Evolutionary conservation across 2,797 vertebrate species (phyloP).

Genomic region (Diplodus sargus): DNA sequence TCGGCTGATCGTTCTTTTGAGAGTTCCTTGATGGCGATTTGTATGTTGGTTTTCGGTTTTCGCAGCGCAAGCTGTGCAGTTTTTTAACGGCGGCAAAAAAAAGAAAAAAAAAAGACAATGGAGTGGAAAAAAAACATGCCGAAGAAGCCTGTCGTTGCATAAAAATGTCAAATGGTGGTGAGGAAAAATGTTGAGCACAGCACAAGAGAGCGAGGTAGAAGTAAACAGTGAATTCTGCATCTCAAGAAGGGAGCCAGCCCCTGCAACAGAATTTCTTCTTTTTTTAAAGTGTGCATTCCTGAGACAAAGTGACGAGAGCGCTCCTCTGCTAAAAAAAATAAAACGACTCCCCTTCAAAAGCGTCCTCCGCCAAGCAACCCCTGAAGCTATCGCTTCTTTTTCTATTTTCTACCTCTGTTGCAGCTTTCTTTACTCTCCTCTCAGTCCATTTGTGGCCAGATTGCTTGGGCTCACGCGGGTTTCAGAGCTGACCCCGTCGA

Average conservation of each 20-base stretch:
- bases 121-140: constrained; percentile 24
- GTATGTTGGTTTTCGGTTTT: constrained; percentile 39
- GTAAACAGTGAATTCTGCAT: constrained; percentile 34
- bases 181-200: constrained; percentile 47
- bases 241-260: constrained; percentile 14
- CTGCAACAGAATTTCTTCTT: constrained; percentile 20
- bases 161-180: constrained; percentile 33
- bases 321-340: constrained; percentile 41
- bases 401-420: constrained; percentile 56
- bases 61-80: constrained; percentile 35
- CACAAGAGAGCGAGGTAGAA: constrained; percentile 38
- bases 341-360: constrained; percentile 48
- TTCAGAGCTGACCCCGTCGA: constrained; percentile 35
- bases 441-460: constrained; percentile 20
- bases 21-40: constrained; percentile 32
- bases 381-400: constrained; percentile 22
- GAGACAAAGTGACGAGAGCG: constrained; percentile 24
- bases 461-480: constrained; percentile 35
- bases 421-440: constrained; percentile 31
- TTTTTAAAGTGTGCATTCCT: constrained; percentile 52
- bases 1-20: constrained; percentile 37
- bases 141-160: constrained; percentile 36
- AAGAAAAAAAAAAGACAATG: constrained; percentile 16
- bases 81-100: constrained; percentile 17
- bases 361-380: constrained; percentile 7